Evolutionary conservation across 2,888 invertebrate species (phyloP).

Genomic region (Eumerus sabulonum): DNA sequence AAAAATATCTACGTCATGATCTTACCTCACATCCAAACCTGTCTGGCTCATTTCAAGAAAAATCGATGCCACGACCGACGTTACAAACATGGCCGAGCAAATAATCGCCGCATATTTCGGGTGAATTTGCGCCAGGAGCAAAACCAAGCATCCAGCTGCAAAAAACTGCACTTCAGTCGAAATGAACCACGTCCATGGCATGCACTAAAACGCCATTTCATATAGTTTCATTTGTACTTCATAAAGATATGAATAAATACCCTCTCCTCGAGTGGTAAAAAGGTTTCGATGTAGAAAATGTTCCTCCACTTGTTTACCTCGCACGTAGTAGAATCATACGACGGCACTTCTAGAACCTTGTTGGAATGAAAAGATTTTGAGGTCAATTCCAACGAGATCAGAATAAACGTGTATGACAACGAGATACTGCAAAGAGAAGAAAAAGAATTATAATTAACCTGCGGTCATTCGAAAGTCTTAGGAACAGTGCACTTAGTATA

Average conservation of each 20-base stretch:
- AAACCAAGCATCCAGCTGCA: slow-evolving; percentile 83
- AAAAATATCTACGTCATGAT: no score
- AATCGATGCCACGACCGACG: slow-evolving; percentile 80
- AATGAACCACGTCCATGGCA: slow-evolving; percentile 90
- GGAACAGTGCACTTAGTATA: no score
- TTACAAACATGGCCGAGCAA: slow-evolving; percentile 77
- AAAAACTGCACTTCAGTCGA: slow-evolving; percentile 89
- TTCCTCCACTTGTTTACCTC: slow-evolving; percentile 83
- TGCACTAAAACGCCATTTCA: slow-evolving; percentile 81
- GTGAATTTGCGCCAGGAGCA: slow-evolving; percentile 81
- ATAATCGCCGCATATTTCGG: slow-evolving; percentile 74
- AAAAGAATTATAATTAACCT: background rate
- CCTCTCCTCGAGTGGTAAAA: slow-evolving; percentile 82
- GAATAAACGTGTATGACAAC: slow-evolving; percentile 82
- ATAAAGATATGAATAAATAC: slow-evolving; percentile 76
- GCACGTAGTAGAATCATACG: slow-evolving; percentile 81
- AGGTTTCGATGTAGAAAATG: slow-evolving; percentile 82
- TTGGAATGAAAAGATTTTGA: slow-evolving; percentile 79
- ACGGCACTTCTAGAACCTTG: slow-evolving; percentile 80
- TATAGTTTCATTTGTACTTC: background rate
- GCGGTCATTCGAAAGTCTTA: no score
- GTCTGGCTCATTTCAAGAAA: slow-evolving; percentile 73
- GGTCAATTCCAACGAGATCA: slow-evolving; percentile 80
- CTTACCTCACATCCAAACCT: slow-evolving; percentile 26
- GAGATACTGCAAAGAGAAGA: slow-evolving; percentile 79